Conservation (phyloP, 1,140 invertebrate species). For the Phocides pigmalion region DNA sequence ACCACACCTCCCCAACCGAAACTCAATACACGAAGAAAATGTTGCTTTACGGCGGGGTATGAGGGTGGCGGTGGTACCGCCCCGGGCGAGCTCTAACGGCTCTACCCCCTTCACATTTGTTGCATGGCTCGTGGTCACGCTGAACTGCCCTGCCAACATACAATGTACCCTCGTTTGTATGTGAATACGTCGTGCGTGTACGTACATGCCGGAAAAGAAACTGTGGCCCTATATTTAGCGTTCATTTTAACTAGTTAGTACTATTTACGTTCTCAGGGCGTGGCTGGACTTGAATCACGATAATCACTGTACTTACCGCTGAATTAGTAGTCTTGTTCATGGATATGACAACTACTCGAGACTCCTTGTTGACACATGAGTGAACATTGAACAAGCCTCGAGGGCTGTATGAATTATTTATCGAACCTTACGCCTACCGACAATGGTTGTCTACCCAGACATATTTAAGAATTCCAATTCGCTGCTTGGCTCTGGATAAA, state of each 20-base stretch:
- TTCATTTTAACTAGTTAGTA: background rate
- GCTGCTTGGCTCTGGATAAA: background rate
- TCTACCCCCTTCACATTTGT: no score
- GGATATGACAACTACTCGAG: conserved; percentile 28
- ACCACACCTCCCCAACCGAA: no score
- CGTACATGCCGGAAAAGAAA: background rate
- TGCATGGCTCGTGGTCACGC: no score
- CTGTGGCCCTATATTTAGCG: background rate
- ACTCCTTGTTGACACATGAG: conserved; percentile 27
- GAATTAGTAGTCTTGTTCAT: conserved; percentile 30
- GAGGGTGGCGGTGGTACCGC: no score
- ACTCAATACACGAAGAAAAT: no score
- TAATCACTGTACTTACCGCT: conserved; percentile 35
- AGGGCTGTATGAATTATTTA: conserved; percentile 30
- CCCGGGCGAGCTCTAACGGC: no score
- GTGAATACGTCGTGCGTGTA: background rate
- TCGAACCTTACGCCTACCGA: conserved; percentile 22
- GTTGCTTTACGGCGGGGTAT: no score
- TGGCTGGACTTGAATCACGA: conserved; percentile 8
- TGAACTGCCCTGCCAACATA: no score
- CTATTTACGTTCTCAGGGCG: conserved; percentile 5
- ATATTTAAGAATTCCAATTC: conserved; percentile 20
- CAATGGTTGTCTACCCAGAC: conserved; percentile 24
- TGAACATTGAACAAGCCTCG: conserved; percentile 28
- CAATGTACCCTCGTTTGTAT: no score